Percentiles rank a stretch among this genome's conserved stretches.
Evolutionary conservation across 2,797 vertebrate genomes (phyloP).

Genomic region (Sitta carolinensis): DNA sequence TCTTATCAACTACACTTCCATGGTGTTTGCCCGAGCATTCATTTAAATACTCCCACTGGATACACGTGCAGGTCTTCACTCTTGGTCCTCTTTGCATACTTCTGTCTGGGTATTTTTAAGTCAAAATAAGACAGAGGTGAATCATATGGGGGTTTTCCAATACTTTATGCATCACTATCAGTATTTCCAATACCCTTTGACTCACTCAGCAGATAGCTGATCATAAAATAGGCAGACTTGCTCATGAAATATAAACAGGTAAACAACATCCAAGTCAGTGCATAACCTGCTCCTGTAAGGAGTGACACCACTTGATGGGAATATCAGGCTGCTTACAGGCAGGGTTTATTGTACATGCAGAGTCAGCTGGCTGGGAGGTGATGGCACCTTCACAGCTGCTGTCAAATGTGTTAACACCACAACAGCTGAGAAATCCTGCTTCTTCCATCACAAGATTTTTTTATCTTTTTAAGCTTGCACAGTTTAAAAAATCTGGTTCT

Average conservation of each 20-base stretch:
- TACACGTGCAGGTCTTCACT: background rate
- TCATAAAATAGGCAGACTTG: background rate
- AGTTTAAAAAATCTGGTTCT: background rate
- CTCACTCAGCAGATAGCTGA: background rate
- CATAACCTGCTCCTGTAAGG: background rate
- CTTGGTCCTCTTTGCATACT: constrained; percentile 1
- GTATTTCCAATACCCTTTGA: constrained; percentile 32
- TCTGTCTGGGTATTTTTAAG: constrained; percentile 35
- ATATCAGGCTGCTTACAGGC: background rate
- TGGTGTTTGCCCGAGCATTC: background rate
- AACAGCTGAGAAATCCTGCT: background rate
- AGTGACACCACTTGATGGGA: background rate
- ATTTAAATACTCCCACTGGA: background rate
- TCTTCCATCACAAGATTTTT: background rate
- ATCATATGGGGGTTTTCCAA: constrained; percentile 45
- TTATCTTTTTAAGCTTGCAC: background rate
- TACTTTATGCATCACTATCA: background rate
- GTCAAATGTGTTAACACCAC: background rate
- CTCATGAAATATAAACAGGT: background rate
- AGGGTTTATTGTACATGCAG: background rate
- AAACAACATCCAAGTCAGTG: background rate
- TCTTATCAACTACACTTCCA: background rate
- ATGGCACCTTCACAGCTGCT: background rate
- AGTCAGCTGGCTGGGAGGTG: background rate
- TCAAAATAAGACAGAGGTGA: constrained; percentile 27